Conservation (phyloP, 1,140 invertebrate genomes). For the Nasonia longicornis region DNA sequence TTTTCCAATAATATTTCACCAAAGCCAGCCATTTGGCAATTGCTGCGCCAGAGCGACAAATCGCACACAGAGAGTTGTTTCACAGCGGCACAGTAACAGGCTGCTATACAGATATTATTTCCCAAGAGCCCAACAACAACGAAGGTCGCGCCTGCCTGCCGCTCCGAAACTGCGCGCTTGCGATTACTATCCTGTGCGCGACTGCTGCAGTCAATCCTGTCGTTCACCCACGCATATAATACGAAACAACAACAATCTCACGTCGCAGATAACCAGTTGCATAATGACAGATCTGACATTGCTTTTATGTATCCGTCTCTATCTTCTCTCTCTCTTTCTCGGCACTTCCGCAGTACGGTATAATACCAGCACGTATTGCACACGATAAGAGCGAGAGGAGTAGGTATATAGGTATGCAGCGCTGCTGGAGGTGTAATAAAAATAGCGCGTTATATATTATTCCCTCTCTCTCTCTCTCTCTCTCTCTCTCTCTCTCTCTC, state of each 20-base stretch:
- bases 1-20: neutral
- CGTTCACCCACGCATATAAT: neutral
- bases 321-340: neutral
- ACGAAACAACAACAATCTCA: constrained; percentile 4
- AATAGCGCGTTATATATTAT: too few species aligned
- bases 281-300: constrained; percentile 10
- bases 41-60: neutral
- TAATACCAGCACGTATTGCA: neutral
- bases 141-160: constrained; percentile 1
- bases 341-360: constrained; percentile 5
- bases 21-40: neutral
- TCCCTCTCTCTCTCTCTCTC: too few species aligned
- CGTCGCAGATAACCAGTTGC: constrained; percentile 28
- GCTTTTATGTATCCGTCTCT: neutral
- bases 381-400: neutral
- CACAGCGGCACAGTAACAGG: neutral
- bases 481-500: too few species aligned
- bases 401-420: neutral
- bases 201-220: too few species aligned
- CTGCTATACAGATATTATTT: neutral
- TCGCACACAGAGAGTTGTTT: neutral
- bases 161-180: constrained; percentile 1
- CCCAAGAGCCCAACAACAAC: neutral
- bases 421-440: neutral
- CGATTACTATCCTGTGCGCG: neutral